Evolutionary conservation across 2,888 invertebrate species (phyloP), one percentile per base, ranked within the genome.

Genomic region (Heteromyza rotundicornis): DNA sequence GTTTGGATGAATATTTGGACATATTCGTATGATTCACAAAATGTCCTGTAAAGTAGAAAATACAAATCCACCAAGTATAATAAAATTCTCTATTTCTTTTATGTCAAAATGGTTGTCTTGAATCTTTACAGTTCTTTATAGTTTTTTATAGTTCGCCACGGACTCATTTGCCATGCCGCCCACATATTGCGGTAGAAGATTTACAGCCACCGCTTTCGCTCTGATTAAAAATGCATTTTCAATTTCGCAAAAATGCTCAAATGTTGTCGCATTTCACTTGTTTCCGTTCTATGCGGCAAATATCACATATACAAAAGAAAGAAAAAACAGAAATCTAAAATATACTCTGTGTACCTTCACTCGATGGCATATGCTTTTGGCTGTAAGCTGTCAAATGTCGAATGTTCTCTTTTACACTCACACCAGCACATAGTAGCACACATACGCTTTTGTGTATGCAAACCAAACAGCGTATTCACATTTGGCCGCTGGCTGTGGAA

Each of bases 211-310:
- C 27, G 27, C 40, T 3, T n/a, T 7, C 47, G 20, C 20, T 3
- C 47, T 47, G 3, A 73, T 73, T 73, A 73, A 73, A 73, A 74
- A 73, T 73, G 67, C 66, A 73, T 73, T 73, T 73, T 74, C 75
- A 73, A 73, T 73, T 73, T 73, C 68, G 69, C 16, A 47, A 20
- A 40, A 40, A 14, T 19, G 20, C 19, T 47, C 19, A 47, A 47
- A 47, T 19, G 47, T n/a, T n/a, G n/a, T 40, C 40, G n/a, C 40
- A 40, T 14, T 40, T 40, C 12, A 40, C 40, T n/a, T 12, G 10
- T 40, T 40, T 40, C n/a, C 14, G n/a, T 40, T 8, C n/a, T n/a
- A n/a, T n/a, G n/a, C n/a, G n/a, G n/a, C n/a, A n/a, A n/a, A n/a
- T n/a, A n/a, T n/a, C n/a, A n/a, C n/a, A n/a, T n/a, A n/a, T n/a